Percentiles rank a stretch among this genome's conserved stretches.
Conservation (phyloP, 2,888 invertebrate species). For the Gari tellinella region DNA sequence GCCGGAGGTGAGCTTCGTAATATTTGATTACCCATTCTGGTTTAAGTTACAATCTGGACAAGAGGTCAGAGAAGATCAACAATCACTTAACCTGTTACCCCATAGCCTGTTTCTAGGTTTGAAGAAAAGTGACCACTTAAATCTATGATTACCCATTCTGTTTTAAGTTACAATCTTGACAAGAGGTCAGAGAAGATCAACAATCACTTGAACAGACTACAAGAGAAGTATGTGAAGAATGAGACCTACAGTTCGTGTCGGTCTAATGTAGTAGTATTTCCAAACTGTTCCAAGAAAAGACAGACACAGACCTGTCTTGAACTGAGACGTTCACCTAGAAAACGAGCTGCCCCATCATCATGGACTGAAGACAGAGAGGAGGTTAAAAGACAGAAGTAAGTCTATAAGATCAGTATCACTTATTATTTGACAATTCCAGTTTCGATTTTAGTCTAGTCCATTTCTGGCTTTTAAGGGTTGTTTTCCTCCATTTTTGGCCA, state of each 20-base stretch:
- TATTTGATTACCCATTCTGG: too few relatives aligned
- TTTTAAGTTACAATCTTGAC: constrained; percentile 63
- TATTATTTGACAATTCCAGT: too few relatives aligned
- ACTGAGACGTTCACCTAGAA: constrained; percentile 56
- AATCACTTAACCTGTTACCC: constrained; percentile 66
- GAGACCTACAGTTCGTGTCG: constrained; percentile 67
- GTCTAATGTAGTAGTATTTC: constrained; percentile 37
- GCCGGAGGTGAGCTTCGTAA: too few relatives aligned
- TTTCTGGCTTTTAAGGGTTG: too few relatives aligned
- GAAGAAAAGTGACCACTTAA: too few relatives aligned
- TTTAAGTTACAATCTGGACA: constrained; percentile 65
- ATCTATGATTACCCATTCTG: too few relatives aligned
- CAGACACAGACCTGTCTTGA: constrained; percentile 2
- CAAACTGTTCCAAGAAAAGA: constrained; percentile 29
- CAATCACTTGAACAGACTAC: constrained; percentile 65
- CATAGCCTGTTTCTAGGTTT: too few relatives aligned
- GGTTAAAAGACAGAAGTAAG: too few relatives aligned
- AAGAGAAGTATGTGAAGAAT: constrained; percentile 63
- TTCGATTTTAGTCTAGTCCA: too few relatives aligned
- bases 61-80: constrained; percentile 64
- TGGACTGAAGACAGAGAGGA: too few relatives aligned
- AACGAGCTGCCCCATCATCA: constrained; percentile 23
- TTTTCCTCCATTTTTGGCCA: too few relatives aligned
- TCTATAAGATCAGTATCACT: background rate
- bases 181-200: constrained; percentile 65